phyloP scores from a whole-genome alignment of 2,888 invertebrate species.

The Catocala fraxini region DNA sequence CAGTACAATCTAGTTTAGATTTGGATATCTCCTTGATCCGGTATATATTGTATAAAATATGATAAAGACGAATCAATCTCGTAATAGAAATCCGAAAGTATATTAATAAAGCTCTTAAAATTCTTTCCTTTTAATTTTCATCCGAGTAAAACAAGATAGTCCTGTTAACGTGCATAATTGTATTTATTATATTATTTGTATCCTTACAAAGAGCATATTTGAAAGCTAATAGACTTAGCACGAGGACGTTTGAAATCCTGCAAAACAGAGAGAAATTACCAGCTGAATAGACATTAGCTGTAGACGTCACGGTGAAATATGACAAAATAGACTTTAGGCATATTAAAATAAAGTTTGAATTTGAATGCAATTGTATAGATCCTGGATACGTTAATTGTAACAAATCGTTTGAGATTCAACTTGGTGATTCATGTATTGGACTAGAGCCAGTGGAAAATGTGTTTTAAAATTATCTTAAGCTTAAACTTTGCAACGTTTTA shows the following conservation, averaged over 20 bases:
- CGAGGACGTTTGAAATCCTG: conserved; percentile 29
- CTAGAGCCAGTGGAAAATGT: conserved; percentile 64
- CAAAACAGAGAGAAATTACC: conserved; percentile 34
- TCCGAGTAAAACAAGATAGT: not conserved
- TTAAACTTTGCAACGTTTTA: conserved; percentile 46
- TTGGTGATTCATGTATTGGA: conserved; percentile 70
- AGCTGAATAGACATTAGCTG: conserved; percentile 32
- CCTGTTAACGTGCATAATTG: not conserved
- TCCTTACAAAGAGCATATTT: conserved; percentile 14
- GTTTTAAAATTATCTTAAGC: conserved; percentile 60
- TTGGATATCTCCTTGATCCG: no score
- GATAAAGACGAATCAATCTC: no score
- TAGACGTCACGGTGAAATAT: conserved; percentile 2
- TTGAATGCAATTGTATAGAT: conserved; percentile 28
- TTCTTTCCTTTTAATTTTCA: no score
- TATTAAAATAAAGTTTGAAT: conserved; percentile 33
- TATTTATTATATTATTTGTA: conserved; percentile 1
- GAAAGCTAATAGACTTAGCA: conserved; percentile 24
- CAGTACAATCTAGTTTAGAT: no score
- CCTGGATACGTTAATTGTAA: conserved; percentile 65
- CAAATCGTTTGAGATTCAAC: conserved; percentile 62
- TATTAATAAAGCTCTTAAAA: no score
- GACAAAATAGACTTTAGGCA: conserved; percentile 20
- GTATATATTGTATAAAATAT: no score
- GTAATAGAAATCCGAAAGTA: no score